Evolutionary conservation across 2,113 vertebrate species (phyloP).

Genomic region (Hippocampus abdominalis): DNA sequence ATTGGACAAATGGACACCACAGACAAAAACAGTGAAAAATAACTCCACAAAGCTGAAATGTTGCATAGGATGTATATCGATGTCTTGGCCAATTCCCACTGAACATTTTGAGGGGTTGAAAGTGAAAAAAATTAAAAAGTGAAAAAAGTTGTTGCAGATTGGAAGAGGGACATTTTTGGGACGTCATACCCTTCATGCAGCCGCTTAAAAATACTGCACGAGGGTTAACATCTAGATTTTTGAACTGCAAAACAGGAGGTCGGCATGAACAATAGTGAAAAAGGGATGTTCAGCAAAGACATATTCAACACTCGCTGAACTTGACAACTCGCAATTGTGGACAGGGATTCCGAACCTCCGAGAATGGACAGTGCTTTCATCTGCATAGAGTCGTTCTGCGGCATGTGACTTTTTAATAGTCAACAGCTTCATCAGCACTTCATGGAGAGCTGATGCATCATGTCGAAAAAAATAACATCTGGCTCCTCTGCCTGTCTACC

Average conservation of each 20-base stretch:
- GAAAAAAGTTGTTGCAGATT: too few relatives aligned
- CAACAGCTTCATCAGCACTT: slow-evolving; percentile 16
- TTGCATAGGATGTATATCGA: too few relatives aligned
- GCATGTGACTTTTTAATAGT: neutral
- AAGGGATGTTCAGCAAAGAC: slow-evolving; percentile 8
- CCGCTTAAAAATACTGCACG: too few relatives aligned
- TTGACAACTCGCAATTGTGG: neutral
- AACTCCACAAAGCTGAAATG: too few relatives aligned
- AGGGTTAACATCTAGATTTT: slow-evolving; percentile 8
- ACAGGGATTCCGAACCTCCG: neutral
- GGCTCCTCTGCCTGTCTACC: neutral
- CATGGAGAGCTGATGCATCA: slow-evolving; percentile 18
- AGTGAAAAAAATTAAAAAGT: too few relatives aligned
- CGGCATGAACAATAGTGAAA: slow-evolving; percentile 20
- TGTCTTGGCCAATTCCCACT: too few relatives aligned
- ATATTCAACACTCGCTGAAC: neutral
- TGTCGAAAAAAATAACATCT: slow-evolving; percentile 13
- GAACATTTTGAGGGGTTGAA: too few relatives aligned
- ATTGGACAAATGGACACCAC: too few relatives aligned
- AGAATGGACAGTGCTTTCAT: neutral
- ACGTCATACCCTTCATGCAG: too few relatives aligned
- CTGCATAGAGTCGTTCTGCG: neutral
- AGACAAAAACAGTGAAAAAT: too few relatives aligned
- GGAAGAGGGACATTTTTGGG: too few relatives aligned
- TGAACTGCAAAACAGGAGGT: slow-evolving; percentile 26